Evolutionary conservation across 2,797 vertebrate genomes (phyloP).

Genomic region (Tragopan temminckii): DNA sequence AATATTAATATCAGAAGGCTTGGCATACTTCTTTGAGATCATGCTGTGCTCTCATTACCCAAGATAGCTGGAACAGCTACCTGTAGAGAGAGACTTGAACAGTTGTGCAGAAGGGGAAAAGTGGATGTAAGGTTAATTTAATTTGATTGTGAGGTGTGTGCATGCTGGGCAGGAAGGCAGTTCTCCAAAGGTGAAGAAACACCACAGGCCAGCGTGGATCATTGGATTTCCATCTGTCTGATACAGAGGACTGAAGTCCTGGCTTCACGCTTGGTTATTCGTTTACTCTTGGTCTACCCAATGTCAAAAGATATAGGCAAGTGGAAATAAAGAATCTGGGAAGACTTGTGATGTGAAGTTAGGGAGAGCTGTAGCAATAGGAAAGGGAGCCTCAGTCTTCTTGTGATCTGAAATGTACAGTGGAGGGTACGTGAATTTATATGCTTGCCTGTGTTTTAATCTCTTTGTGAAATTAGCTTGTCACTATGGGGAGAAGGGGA

Average conservation of each 20-base stretch:
- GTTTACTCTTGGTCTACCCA: not conserved
- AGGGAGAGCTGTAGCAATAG: not conserved
- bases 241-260: not conserved
- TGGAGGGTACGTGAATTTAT: not conserved
- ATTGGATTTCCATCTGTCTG: not conserved
- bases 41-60: not conserved
- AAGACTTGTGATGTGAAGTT: not conserved
- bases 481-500: not conserved
- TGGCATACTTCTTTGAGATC: not conserved
- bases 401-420: not conserved
- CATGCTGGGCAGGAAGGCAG: not conserved
- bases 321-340: not conserved
- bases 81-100: not conserved
- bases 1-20: not conserved
- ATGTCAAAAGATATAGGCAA: not conserved
- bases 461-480: not conserved
- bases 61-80: not conserved
- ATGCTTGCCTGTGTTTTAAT: not conserved
- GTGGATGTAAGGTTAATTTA: not conserved
- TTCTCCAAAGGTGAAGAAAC: not conserved
- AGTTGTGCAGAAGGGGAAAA: not conserved
- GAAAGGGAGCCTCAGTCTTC: not conserved
- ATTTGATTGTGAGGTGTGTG: not conserved
- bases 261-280: not conserved
- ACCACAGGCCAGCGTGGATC: rapidly evolving